Evolutionary conservation across 2,797 vertebrate species (phyloP).

Genomic region (Gymnocypris eckloni): DNA sequence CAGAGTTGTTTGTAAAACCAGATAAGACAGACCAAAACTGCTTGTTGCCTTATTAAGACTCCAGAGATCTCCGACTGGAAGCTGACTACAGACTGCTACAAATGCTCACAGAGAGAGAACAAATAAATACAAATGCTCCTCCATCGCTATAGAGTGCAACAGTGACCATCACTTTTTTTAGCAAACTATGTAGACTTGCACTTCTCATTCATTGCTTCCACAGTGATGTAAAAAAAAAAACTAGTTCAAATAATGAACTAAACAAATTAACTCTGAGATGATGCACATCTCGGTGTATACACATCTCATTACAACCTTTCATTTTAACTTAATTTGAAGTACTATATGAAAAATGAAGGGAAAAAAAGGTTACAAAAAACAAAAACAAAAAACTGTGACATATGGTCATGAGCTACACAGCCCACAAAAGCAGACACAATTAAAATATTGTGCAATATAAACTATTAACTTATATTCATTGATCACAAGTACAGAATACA

Average conservation of each 20-base stretch:
- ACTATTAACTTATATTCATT: not conserved
- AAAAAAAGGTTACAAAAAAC: not conserved
- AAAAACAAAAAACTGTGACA: not conserved
- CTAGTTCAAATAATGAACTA: not conserved
- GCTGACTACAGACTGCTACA: conserved; percentile 10
- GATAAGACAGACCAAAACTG: conserved; percentile 6
- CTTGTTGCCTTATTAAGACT: conserved; percentile 67
- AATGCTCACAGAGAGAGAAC: conserved; percentile 15
- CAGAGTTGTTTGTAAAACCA: not conserved
- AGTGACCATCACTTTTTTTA: not conserved
- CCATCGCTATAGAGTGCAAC: not conserved
- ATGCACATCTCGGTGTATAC: not conserved
- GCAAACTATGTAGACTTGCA: no score
- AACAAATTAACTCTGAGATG: not conserved
- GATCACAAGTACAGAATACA: not conserved
- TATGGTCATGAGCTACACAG: not conserved
- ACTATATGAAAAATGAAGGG: not conserved
- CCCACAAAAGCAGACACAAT: not conserved
- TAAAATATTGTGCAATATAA: not conserved
- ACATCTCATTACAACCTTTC: not conserved
- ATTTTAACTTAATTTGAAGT: not conserved
- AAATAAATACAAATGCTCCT: not conserved
- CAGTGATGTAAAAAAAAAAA: not conserved
- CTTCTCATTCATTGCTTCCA: not conserved
- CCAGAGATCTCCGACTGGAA: conserved; percentile 56